phyloP scores from a whole-genome alignment of 2,888 invertebrate genomes.

The Nesidiocoris tenuis region DNA sequence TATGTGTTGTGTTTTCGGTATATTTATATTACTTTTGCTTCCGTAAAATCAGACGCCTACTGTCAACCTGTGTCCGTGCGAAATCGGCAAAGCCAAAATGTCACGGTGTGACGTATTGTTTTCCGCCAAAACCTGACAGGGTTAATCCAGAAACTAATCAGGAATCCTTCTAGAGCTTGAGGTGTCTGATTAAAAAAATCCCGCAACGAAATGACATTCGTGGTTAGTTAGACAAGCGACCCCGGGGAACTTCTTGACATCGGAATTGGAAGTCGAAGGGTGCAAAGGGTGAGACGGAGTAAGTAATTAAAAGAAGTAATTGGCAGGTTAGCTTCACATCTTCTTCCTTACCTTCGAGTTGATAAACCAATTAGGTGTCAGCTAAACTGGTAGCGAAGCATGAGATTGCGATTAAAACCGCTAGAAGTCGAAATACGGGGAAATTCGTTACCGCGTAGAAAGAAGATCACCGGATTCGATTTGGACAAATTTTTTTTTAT shows the following conservation, averaged over 20 bases:
- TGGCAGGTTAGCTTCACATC: conserved; percentile 14
- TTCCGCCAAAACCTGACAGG: too few relatives aligned
- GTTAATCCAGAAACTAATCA: background rate
- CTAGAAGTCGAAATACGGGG: too few relatives aligned
- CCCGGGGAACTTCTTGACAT: background rate
- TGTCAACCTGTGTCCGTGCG: too few relatives aligned
- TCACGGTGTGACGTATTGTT: too few relatives aligned
- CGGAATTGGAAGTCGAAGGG: conserved; percentile 2
- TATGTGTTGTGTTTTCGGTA: too few relatives aligned
- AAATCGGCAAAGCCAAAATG: too few relatives aligned
- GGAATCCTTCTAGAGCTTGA: background rate
- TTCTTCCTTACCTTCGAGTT: conserved; percentile 8
- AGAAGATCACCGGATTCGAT: too few relatives aligned
- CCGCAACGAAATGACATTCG: background rate
- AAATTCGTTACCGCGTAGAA: too few relatives aligned
- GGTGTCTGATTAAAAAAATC: background rate
- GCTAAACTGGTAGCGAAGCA: background rate
- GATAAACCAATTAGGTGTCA: conserved; percentile 22
- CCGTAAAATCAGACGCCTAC: too few relatives aligned
- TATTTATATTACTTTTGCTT: too few relatives aligned
- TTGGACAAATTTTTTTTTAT: too few relatives aligned
- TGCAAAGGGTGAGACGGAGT: background rate
- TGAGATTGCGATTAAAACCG: background rate
- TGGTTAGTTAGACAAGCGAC: background rate
- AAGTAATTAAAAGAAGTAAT: conserved; percentile 21